Evolutionary conservation across 2,113 vertebrate species (phyloP).

Genomic region (Sceloporus undulatus): DNA sequence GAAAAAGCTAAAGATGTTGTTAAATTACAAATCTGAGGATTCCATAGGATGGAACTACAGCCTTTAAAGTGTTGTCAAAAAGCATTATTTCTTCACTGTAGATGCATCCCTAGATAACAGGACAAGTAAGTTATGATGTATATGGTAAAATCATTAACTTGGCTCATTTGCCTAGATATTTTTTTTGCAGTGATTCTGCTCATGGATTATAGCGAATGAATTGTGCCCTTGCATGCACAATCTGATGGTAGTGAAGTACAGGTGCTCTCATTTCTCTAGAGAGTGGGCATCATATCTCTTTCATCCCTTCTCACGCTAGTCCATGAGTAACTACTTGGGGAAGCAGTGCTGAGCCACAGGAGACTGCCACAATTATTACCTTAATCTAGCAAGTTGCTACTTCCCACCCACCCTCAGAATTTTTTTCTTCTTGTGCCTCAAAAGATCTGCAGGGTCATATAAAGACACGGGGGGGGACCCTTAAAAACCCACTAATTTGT

Average conservation of each 20-base stretch:
- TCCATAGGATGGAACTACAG: too few relatives aligned
- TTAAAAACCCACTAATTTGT: neutral
- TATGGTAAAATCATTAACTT: too few relatives aligned
- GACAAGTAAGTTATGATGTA: neutral
- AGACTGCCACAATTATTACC: neutral
- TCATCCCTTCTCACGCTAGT: neutral
- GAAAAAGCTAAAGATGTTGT: too few relatives aligned
- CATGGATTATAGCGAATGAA: neutral
- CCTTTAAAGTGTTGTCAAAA: too few relatives aligned
- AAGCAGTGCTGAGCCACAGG: neutral
- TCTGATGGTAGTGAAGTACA: neutral
- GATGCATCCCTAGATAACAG: neutral
- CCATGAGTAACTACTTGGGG: too few relatives aligned
- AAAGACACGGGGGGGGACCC: neutral
- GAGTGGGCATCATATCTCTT: neutral
- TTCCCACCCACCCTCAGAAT: neutral
- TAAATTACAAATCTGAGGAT: too few relatives aligned
- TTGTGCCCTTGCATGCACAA: neutral
- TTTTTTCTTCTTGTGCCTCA: neutral
- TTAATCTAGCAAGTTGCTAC: neutral
- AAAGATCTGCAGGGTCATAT: neutral
- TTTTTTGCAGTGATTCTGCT: neutral
- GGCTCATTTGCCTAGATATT: neutral
- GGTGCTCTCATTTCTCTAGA: neutral
- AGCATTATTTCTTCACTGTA: too few relatives aligned